These are phyloP conservation scores for Triplophysa bombifrons DNA, from an alignment of 2,797 vertebrate genomes.

Conservation along the genomic window DNA sequence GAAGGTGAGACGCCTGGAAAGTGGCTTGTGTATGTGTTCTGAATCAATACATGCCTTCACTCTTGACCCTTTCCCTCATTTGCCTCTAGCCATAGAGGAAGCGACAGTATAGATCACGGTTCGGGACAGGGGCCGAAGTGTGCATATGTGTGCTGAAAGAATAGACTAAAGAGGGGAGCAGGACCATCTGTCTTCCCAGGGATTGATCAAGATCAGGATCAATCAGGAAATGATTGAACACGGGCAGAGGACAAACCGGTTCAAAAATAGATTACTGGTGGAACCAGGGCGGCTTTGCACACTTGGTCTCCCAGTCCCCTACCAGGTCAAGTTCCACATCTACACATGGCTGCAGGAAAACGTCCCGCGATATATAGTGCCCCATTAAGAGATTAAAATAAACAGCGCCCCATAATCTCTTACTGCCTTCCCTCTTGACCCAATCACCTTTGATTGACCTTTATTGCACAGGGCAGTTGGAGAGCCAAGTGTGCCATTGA, in stretches of 20 bases:
- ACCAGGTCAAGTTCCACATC: constrained; percentile 42
- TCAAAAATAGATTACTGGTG: constrained; percentile 70
- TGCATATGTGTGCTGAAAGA: constrained; percentile 36
- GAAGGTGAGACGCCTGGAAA: constrained; percentile 24
- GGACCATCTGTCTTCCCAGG: constrained; percentile 69
- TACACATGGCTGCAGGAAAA: not conserved
- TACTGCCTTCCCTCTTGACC: constrained; percentile 16
- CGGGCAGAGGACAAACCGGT: constrained; percentile 47
- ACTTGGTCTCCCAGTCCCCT: constrained; percentile 34
- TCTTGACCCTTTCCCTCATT: constrained; percentile 45
- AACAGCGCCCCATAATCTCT: not conserved
- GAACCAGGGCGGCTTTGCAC: constrained; percentile 50
- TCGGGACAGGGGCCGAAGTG: constrained; percentile 39
- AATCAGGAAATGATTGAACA: constrained; percentile 73
- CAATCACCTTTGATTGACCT: constrained; percentile 45
- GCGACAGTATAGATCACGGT: constrained; percentile 58
- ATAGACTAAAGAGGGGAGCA: constrained; percentile 69
- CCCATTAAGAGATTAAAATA: constrained; percentile 21
- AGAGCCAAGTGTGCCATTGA: constrained; percentile 46
- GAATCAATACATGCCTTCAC: constrained; percentile 36
- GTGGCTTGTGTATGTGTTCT: constrained; percentile 14
- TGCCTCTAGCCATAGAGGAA: constrained; percentile 51
- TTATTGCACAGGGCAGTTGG: constrained; percentile 24
- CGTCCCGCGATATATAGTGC: constrained; percentile 10
- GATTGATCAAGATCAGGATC: constrained; percentile 76